Evolutionary conservation across 2,113 vertebrate species (phyloP), one percentile per base, ranked within the genome.

Genomic region (Vidua chalybeata): DNA sequence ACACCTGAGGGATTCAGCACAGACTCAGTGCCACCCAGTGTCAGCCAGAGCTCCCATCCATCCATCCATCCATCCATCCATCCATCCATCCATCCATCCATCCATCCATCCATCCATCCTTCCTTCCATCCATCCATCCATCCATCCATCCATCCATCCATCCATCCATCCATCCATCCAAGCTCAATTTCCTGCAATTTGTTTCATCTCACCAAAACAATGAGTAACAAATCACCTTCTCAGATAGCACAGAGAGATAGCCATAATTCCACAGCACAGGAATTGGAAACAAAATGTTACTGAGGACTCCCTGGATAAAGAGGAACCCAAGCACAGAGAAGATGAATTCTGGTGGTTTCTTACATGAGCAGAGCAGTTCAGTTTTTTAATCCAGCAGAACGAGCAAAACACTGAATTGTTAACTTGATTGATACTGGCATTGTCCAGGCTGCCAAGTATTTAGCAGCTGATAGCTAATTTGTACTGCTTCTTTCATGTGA

Each of bases 401-500:
- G n/a, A 91, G 10, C 13, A 84, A 79, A 87, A 46, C 23, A 73
- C 16, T 4, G 2, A 68, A 43, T 39, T 27, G 37, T 13, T 87
- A 41, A 76, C 39, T 91, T 69, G 67, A 75, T 58, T 62, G 84
- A 73, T 87, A 82, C 15, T 69, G 80, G 67, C 52, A 43, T 48
- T 79, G 58, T 22, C 77, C 37, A 61, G 73, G 64, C 62, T 87
- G 84, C 59, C 55, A 96, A 85, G 35, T 43, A 52, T 74, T 76
- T 85, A 95, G 78, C 51, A 91, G 43, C 58, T 91, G 87, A 96
- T 66, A 85, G 41, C n/a, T 87, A 20, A 86, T 91, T 87, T 87
- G 43, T 89, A 51, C 62, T 83, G 75, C 51, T 95, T 78, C 67
- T 96, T 85, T 93, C 48, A 46, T 66, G 84, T 91, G 71, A 82